Conservation (phyloP, 1,140 invertebrate species). For the Leguminivora glycinivorella region DNA sequence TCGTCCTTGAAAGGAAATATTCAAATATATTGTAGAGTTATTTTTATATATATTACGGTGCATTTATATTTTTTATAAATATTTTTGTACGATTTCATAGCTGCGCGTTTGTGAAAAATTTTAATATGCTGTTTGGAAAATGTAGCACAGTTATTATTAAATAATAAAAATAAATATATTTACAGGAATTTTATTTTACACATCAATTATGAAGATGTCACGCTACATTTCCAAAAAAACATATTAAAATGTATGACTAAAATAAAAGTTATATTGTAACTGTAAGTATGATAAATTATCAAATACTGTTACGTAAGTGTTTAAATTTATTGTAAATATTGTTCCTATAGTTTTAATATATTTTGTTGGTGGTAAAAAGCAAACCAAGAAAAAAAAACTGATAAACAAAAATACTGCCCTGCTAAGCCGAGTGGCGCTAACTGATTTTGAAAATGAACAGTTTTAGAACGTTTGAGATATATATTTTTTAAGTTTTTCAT, state of each 20-base stretch:
- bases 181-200: background rate
- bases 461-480: too few relatives aligned
- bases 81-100: background rate
- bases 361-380: conserved; percentile 5
- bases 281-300: conserved; percentile 30
- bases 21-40: too few relatives aligned
- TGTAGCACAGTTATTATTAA: background rate
- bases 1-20: too few relatives aligned
- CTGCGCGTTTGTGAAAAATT: conserved; percentile 16
- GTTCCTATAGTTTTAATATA: conserved; percentile 21
- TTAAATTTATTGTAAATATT: conserved; percentile 6
- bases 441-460: too few relatives aligned
- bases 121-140: conserved; percentile 27
- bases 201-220: background rate
- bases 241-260: conserved; percentile 30
- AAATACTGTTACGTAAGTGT: conserved; percentile 20
- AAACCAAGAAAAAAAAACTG: background rate
- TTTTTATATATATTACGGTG: background rate
- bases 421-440: too few relatives aligned
- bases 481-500: too few relatives aligned
- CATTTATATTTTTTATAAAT: conserved; percentile 20
- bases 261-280: conserved; percentile 30
- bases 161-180: background rate
- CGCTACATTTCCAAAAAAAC: conserved; percentile 9
- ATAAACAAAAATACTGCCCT: too few relatives aligned